These are phyloP conservation scores for Erebia epiphron DNA, from an alignment of 2,888 invertebrate genomes.

Conservation along the genomic window DNA sequence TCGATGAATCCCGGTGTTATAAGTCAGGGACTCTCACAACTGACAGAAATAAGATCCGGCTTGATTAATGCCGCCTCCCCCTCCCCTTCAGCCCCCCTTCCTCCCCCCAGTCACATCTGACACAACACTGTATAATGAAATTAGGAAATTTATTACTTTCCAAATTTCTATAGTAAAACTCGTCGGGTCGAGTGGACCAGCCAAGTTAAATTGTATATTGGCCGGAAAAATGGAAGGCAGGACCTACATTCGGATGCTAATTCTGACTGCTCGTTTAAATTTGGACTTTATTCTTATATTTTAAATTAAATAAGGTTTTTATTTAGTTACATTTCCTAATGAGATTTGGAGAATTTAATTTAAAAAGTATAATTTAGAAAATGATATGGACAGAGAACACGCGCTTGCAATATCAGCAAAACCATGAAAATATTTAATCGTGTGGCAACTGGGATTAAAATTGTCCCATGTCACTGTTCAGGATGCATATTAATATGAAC, in stretches of 20 bases:
- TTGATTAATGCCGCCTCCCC: slow-evolving; percentile 28
- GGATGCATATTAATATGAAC: no score
- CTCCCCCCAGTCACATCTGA: slow-evolving; percentile 22
- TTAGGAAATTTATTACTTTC: slow-evolving; percentile 33
- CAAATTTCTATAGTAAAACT: slow-evolving; percentile 26
- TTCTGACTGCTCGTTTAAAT: slow-evolving; percentile 15
- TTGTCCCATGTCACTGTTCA: no score
- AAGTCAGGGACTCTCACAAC: slow-evolving; percentile 27
- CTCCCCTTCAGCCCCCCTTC: not conserved
- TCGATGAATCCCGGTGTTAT: slow-evolving; percentile 26
- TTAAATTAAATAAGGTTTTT: not conserved
- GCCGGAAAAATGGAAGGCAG: slow-evolving; percentile 14
- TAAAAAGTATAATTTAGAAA: not conserved
- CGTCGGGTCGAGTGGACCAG: slow-evolving; percentile 13
- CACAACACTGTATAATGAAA: slow-evolving; percentile 31
- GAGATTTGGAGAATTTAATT: slow-evolving; percentile 1
- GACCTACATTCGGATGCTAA: slow-evolving; percentile 19
- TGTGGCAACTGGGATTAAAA: no score
- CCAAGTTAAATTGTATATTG: slow-evolving; percentile 25
- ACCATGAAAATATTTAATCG: no score
- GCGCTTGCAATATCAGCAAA: no score
- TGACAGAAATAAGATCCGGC: slow-evolving; percentile 30
- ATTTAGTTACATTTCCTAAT: not conserved
- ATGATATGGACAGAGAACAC: no score
- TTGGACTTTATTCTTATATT: slow-evolving; percentile 6